A percentile compares a stretch with the other conserved stretches of the same genome.
These are phyloP conservation scores for Lumbricus terrestris DNA, from an alignment of 2,888 invertebrate species.

Conservation along the genomic window DNA sequence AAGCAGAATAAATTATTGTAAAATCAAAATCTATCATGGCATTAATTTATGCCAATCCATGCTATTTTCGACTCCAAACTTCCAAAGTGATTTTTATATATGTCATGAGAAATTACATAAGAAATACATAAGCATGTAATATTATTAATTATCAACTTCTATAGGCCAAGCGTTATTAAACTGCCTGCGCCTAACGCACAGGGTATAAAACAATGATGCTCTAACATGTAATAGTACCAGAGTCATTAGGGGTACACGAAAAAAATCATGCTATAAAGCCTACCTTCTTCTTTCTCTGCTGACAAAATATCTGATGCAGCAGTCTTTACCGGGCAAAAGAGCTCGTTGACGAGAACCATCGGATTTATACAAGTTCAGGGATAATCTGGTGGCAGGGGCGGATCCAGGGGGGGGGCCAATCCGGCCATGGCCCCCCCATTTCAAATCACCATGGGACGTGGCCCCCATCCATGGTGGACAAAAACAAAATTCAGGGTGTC, in stretches of 20 bases:
- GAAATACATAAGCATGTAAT: not conserved
- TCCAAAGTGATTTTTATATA: no score
- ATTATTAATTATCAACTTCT: not conserved
- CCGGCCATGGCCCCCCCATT: no score
- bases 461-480: no score
- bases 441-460: no score
- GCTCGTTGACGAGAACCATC: not conserved
- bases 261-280: not conserved
- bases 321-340: not conserved
- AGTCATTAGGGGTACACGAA: not conserved
- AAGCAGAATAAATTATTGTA: not conserved
- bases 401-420: no score
- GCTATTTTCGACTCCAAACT: not conserved
- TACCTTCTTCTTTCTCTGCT: not conserved
- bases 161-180: no score
- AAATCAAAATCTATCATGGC: not conserved
- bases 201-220: not conserved
- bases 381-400: not conserved
- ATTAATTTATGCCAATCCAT: not conserved
- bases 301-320: not conserved
- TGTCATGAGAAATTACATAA: no score
- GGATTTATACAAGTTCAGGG: no score
- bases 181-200: no score
- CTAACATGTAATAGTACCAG: not conserved
- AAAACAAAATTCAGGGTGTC: no score